These are phyloP conservation scores for Tricholauxania praeusta DNA, from an alignment of 2,888 invertebrate genomes.

Conservation along the genomic window DNA sequence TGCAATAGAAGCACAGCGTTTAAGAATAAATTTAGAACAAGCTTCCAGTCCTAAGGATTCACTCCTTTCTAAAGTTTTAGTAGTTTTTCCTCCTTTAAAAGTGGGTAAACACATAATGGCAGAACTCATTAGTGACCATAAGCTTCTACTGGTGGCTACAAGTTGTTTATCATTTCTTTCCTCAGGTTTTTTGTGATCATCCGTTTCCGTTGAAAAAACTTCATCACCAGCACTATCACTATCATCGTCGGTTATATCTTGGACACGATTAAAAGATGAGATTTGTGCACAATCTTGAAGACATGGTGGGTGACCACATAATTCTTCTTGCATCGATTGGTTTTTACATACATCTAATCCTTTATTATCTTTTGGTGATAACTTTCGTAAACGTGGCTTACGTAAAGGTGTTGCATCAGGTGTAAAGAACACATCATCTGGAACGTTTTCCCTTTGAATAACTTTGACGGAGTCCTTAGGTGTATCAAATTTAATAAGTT, in stretches of 20 bases:
- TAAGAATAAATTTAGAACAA: conserved; percentile 55
- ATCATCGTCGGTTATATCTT: conserved; percentile 46
- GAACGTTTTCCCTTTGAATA: conserved; percentile 38
- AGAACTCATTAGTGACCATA: conserved; percentile 57
- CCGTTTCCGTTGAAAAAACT: conserved; percentile 45
- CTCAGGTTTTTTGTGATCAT: conserved; percentile 29
- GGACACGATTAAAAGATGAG: conserved; percentile 47
- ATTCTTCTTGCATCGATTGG: conserved; percentile 49
- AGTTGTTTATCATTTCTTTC: not conserved
- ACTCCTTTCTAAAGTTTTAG: conserved; percentile 29
- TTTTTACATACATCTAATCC: conserved; percentile 38
- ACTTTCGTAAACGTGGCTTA: not conserved
- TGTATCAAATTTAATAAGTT: conserved; percentile 63
- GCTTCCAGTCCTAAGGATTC: conserved; percentile 28
- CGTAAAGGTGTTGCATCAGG: conserved; percentile 50
- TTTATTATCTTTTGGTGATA: conserved; percentile 1
- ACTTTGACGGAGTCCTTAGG: conserved; percentile 48
- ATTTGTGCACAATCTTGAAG: conserved; percentile 47
- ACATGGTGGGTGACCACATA: conserved; percentile 51
- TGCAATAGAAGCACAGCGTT: conserved; percentile 64
- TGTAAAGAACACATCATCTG: conserved; percentile 50
- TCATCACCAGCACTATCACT: conserved; percentile 48
- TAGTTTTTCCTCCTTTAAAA: conserved; percentile 31
- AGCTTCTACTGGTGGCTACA: conserved; percentile 24
- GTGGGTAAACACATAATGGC: conserved; percentile 59